Conservation (phyloP, 2,113 vertebrate species). For the Lynx canadensis region DNA sequence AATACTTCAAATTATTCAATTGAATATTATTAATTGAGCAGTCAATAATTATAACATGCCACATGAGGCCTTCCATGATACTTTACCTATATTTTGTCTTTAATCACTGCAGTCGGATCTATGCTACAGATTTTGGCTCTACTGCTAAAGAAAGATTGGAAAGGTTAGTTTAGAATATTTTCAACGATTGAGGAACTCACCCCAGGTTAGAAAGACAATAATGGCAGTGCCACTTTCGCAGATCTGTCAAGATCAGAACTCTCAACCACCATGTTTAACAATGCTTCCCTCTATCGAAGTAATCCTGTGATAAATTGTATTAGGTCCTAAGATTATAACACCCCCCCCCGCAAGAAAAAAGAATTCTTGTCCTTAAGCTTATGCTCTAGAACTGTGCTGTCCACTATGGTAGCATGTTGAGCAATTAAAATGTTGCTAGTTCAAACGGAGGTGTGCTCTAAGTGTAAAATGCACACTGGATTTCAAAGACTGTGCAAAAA, state of each 20-base stretch:
- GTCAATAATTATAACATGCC: not conserved
- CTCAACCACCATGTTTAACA: not conserved
- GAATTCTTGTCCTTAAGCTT: not conserved
- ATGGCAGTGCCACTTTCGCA: not conserved
- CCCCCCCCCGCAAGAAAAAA: no score
- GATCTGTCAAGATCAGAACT: not conserved
- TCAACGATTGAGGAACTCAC: not conserved
- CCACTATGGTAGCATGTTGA: not conserved
- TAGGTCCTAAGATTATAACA: not conserved
- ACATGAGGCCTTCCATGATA: not conserved
- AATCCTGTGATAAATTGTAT: not conserved
- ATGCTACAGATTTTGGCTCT: not conserved
- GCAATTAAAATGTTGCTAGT: not conserved
- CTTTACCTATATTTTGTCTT: not conserved
- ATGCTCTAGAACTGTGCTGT: not conserved
- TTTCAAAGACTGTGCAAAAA: not conserved
- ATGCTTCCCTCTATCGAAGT: not conserved
- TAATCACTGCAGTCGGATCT: not conserved
- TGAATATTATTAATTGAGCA: slow-evolving; percentile 18
- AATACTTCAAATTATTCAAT: not conserved
- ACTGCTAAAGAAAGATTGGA: not conserved
- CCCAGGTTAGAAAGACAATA: not conserved
- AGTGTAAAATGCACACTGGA: not conserved
- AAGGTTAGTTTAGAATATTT: not conserved
- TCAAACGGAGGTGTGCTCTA: not conserved